Percentiles rank a stretch among this genome's conserved stretches.
These are phyloP conservation scores for Eupithecia insigniata DNA, from an alignment of 2,888 invertebrate species.

Conservation along the genomic window DNA sequence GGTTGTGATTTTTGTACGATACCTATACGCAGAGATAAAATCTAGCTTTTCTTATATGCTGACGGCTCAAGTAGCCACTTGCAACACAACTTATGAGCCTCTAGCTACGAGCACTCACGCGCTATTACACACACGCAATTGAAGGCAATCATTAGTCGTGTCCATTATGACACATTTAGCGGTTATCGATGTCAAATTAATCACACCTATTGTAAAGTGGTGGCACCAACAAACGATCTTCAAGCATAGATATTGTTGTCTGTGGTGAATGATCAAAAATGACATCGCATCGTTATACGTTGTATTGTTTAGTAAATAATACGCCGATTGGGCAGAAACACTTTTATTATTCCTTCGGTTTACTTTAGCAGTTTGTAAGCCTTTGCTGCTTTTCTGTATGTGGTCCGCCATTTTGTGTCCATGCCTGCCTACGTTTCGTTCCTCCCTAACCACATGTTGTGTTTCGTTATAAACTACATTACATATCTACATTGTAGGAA, in stretches of 20 bases:
- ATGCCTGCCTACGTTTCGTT: no score
- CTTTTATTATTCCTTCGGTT: no score
- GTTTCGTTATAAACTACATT: no score
- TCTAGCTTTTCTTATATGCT: not conserved
- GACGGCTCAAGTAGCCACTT: not conserved
- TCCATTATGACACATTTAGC: not conserved
- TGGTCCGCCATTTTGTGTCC: no score
- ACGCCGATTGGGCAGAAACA: no score
- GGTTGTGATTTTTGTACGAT: slow-evolving; percentile 16
- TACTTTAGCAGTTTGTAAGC: no score
- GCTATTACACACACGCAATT: no score
- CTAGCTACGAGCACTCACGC: not conserved
- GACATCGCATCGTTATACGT: no score
- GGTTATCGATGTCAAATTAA: not conserved
- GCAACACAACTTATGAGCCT: not conserved
- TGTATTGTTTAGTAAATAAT: no score
- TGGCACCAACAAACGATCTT: not conserved
- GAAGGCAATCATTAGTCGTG: not conserved
- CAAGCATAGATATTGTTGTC: not conserved
- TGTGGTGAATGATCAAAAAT: not conserved
- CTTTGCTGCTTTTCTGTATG: no score
- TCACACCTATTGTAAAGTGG: not conserved
- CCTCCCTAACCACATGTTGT: no score
- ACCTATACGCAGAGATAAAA: not conserved
- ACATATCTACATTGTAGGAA: no score